Percentiles rank a stretch among this genome's conserved stretches.
These are phyloP conservation scores for Loriculus beryllinus DNA, from an alignment of 2,797 vertebrate species.

Conservation along the genomic window DNA sequence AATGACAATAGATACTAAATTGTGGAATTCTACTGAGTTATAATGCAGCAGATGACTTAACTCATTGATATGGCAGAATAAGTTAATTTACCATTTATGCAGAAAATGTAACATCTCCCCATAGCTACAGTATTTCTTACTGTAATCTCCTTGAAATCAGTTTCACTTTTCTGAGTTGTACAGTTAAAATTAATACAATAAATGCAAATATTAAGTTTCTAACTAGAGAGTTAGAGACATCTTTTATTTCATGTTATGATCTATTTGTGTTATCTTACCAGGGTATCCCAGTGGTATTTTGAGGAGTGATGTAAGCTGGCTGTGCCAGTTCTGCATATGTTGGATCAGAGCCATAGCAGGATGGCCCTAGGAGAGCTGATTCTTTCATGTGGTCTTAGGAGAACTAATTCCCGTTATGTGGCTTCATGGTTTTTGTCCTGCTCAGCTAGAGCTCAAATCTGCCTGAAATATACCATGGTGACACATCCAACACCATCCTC, in stretches of 20 bases:
- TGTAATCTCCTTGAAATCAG: not conserved
- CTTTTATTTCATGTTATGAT: not conserved
- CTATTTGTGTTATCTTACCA: not conserved
- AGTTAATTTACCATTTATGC: not conserved
- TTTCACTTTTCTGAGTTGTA: not conserved
- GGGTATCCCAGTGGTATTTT: not conserved
- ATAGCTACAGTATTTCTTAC: not conserved
- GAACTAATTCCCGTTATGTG: not conserved
- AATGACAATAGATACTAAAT: not conserved
- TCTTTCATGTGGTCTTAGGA: not conserved
- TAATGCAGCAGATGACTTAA: not conserved
- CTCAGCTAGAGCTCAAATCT: conserved; percentile 11
- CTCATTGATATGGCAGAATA: not conserved
- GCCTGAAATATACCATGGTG: not conserved
- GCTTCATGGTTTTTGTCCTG: not conserved
- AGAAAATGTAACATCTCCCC: not conserved
- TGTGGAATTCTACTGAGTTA: not conserved
- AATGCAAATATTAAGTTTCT: conserved; percentile 29
- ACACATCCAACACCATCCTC: not conserved
- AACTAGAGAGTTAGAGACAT: not conserved
- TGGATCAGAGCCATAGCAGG: not conserved
- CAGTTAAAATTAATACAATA: not conserved
- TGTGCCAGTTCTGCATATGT: not conserved
- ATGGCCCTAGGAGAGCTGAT: not conserved
- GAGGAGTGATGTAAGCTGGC: not conserved